Conservation (phyloP, 2,888 invertebrate species). For the Drosophila merina region DNA sequence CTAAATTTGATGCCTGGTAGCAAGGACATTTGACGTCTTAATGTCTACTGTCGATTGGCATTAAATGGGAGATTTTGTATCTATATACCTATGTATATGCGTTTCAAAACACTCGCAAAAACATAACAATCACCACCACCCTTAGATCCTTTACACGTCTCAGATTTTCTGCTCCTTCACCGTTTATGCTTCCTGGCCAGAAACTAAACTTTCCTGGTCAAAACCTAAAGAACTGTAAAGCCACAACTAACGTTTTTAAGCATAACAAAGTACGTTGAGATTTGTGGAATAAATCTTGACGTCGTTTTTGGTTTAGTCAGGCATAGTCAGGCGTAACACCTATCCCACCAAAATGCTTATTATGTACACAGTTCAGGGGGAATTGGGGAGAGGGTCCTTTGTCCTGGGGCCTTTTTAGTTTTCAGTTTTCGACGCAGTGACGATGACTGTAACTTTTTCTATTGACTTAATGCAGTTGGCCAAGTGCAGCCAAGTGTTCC, state of each 20-base stretch:
- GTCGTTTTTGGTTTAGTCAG: constrained; percentile 66
- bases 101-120: too few species aligned
- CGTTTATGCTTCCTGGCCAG: constrained; percentile 18
- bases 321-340: constrained; percentile 42
- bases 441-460: constrained; percentile 72
- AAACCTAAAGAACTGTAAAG: constrained; percentile 59
- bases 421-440: constrained; percentile 38
- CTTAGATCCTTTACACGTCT: too few species aligned
- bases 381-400: constrained; percentile 13
- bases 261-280: constrained; percentile 74
- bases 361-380: constrained; percentile 35
- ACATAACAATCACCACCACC: too few species aligned
- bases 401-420: constrained; percentile 42
- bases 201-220: constrained; percentile 51
- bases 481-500: constrained; percentile 66
- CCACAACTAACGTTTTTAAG: constrained; percentile 68
- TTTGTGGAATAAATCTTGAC: constrained; percentile 71
- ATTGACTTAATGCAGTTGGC: constrained; percentile 76
- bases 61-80: not conserved
- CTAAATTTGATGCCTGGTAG: not conserved
- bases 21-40: constrained; percentile 2
- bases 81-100: too few species aligned
- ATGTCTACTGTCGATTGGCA: not conserved
- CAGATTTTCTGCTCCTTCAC: not conserved
- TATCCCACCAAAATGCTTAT: constrained; percentile 54